Evolutionary conservation across 2,113 vertebrate species (phyloP).

Genomic region (Numida meleagris): DNA sequence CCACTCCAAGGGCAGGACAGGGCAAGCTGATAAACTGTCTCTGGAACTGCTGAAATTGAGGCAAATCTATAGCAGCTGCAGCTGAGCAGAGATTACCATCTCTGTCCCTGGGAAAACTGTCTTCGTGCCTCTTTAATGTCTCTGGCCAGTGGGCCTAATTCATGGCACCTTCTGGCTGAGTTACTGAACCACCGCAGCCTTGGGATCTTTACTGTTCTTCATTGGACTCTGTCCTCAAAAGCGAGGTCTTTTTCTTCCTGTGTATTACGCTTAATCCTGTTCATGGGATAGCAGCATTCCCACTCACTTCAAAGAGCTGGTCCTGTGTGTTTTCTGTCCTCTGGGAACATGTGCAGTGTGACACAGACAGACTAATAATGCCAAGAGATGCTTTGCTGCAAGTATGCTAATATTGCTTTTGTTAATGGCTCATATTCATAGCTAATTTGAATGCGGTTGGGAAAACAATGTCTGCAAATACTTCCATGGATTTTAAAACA

Average conservation of each 20-base stretch:
- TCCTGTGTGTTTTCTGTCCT: neutral
- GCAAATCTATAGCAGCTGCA: constrained; percentile 49
- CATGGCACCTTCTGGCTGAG: constrained; percentile 31
- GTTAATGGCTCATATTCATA: neutral
- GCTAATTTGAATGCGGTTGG: neutral
- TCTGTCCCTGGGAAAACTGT: constrained; percentile 23
- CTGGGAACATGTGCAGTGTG: neutral
- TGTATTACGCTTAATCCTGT: neutral
- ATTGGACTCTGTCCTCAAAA: neutral
- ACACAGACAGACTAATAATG: neutral
- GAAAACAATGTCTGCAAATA: neutral
- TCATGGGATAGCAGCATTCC: neutral
- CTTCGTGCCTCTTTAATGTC: neutral
- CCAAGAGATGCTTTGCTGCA: neutral
- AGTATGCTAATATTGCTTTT: neutral
- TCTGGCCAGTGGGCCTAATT: constrained; percentile 24
- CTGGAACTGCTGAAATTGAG: constrained; percentile 21
- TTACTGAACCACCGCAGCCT: neutral
- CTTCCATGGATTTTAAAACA: neutral
- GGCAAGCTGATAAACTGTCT: constrained; percentile 45
- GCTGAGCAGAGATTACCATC: constrained; percentile 57
- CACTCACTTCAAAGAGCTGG: neutral
- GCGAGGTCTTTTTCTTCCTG: neutral
- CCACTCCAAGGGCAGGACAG: constrained; percentile 30
- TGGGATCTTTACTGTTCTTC: neutral